Percentiles rank a stretch among this genome's conserved stretches.
Conservation (phyloP, 1,140 invertebrate genomes). For the Drosophila funebris region DNA sequence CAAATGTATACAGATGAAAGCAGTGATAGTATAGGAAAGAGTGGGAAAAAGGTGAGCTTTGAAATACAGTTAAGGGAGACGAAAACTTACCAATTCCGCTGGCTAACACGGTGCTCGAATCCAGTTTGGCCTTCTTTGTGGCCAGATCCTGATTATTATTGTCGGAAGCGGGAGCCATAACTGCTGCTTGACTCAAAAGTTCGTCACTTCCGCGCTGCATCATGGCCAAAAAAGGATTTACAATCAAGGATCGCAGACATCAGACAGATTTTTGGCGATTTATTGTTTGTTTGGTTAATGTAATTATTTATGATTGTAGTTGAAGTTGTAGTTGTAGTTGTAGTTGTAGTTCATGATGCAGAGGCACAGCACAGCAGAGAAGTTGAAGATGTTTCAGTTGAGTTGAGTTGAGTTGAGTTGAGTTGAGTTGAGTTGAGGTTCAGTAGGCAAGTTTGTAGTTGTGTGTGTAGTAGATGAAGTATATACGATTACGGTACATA, state of each 20-base stretch:
- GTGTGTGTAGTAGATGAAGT: constrained; percentile 80
- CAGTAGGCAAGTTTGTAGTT: constrained; percentile 64
- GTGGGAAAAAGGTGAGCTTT: background rate
- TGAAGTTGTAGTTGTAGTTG: constrained; percentile 19
- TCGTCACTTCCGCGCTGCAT: constrained; percentile 97
- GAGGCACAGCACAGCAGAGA: constrained; percentile 70
- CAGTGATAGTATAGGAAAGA: background rate
- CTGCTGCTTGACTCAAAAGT: constrained; percentile 95
- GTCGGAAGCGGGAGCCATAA: constrained; percentile 96
- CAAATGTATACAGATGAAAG: background rate
- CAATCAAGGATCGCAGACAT: constrained; percentile 10
- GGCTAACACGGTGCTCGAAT: constrained; percentile 80
- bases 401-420: constrained; percentile 38
- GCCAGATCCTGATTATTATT: constrained; percentile 96
- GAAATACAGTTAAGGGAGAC: constrained; percentile 4
- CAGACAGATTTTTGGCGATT: constrained; percentile 24
- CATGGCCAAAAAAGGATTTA: constrained; percentile 9
- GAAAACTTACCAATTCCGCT: constrained; percentile 83
- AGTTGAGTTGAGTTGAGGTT: constrained; percentile 31
- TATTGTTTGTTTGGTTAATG: constrained; percentile 7
- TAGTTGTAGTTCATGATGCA: constrained; percentile 52
- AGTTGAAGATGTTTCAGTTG: constrained; percentile 72
- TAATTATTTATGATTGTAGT: constrained; percentile 14
- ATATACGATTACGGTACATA: constrained; percentile 78
- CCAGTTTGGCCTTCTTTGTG: constrained; percentile 93